phyloP scores from a whole-genome alignment of 2,113 vertebrate species.

The Polypterus senegalus region DNA sequence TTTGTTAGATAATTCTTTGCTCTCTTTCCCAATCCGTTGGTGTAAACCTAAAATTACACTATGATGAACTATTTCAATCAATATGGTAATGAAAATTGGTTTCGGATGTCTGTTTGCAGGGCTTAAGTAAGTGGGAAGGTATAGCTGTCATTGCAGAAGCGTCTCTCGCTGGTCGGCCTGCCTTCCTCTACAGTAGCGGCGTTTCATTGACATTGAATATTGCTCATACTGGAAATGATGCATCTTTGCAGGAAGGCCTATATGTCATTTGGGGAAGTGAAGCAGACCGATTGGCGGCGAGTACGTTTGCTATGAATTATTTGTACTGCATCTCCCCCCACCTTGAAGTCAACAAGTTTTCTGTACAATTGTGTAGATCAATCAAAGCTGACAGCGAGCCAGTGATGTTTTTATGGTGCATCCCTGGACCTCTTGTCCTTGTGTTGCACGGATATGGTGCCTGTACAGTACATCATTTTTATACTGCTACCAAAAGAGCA shows the following conservation, averaged over 20 bases:
- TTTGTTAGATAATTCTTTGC: conserved; percentile 93
- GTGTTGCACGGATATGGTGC: conserved; percentile 60
- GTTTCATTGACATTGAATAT: conserved; percentile 66
- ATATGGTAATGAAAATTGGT: conserved; percentile 96
- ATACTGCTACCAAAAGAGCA: conserved; percentile 97
- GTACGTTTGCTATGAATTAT: conserved; percentile 77
- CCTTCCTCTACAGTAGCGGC: conserved; percentile 40
- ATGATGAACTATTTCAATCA: conserved; percentile 96
- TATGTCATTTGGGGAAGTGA: conserved; percentile 63
- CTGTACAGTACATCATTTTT: conserved; percentile 98
- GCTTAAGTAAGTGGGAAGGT: conserved; percentile 37
- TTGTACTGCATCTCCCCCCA: conserved; percentile 65
- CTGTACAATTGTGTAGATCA: conserved; percentile 77
- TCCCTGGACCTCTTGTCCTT: conserved; percentile 78
- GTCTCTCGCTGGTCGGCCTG: conserved; percentile 30
- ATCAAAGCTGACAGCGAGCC: conserved; percentile 71
- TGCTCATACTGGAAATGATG: conserved; percentile 67
- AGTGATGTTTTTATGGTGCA: conserved; percentile 72
- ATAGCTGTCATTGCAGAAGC: conserved; percentile 42
- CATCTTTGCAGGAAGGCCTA: conserved; percentile 65
- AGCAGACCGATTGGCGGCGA: conserved; percentile 52
- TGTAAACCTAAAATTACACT: conserved; percentile 83
- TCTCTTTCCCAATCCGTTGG: conserved; percentile 67
- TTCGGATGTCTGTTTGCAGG: conserved; percentile 56
- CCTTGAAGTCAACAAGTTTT: conserved; percentile 65